Evolutionary conservation across 2,888 invertebrate species (phyloP), one percentile per base, ranked within the genome.

Genomic region (Cephalotes varians): DNA sequence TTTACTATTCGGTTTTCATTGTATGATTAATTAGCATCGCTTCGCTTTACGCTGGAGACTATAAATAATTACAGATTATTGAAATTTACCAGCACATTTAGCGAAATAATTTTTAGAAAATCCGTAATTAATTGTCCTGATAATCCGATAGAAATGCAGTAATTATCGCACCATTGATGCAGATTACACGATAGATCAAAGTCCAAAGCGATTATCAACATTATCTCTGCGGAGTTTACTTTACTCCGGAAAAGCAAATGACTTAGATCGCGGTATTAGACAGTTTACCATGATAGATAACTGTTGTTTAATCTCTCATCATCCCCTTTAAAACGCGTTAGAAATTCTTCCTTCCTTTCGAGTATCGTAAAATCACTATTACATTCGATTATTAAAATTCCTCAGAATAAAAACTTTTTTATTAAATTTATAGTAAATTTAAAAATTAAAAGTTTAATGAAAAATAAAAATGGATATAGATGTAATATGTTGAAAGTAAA

Each of bases 121-220:
- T 40, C 6, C 18, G 25, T 69, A 77, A 77, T 65, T 65, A 65
- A 74, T 76, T 65, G 49, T 37, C 7, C 12, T 74, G 28, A 25
- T 54, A 28, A 40, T 67, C 51, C 34, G 49, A 31, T 47, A 15
- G 25, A 37, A 21, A 44, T 44, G 37, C 21, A 21, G 56, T 12
- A 56, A 77, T 77, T 77, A 51, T 49, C 64, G 49, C 34, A 54
- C 9, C 34, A 37, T 28, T 25, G 34, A 25, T 47, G 18, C 5
- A 37, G 37, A 80, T 60, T 77, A 60, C 77, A 21, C 37, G 56
- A 58, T 25, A 80, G 60, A 80, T 76, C 76, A 51, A 74, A 60
- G 74, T 49, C 40, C 34, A 7, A 76, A 79, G 76, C 40, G 21
- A 69, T 10, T 56, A 40, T 34, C 56, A 25, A 79, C 44, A 47